Conservation (phyloP, 1,140 invertebrate species). For the Berghia stephanieae region DNA sequence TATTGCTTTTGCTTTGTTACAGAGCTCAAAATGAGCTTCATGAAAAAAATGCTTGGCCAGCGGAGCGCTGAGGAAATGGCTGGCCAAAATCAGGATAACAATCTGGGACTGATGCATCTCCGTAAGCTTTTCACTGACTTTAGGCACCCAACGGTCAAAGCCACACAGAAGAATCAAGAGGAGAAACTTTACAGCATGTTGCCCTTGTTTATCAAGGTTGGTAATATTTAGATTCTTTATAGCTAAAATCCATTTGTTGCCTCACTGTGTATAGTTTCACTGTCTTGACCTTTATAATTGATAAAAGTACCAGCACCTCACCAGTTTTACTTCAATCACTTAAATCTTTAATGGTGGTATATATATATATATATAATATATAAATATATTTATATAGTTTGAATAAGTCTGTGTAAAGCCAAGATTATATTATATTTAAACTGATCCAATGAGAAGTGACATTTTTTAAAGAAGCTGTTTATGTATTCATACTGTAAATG, state of each 20-base stretch:
- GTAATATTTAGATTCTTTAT: background rate
- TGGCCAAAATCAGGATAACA: slow-evolving; percentile 46
- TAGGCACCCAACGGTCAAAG: slow-evolving; percentile 79
- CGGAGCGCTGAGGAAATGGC: slow-evolving; percentile 32
- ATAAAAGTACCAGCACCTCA: no score
- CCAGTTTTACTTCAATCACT: background rate
- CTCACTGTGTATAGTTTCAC: no score
- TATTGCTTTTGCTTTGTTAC: slow-evolving; percentile 12
- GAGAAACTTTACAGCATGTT: slow-evolving; percentile 97
- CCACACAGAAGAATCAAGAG: slow-evolving; percentile 77
- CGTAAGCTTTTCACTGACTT: slow-evolving; percentile 96
- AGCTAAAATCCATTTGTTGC: no score
- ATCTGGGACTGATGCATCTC: slow-evolving; percentile 90
- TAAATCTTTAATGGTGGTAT: background rate
- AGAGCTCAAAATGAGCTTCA: slow-evolving; percentile 46
- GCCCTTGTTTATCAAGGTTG: slow-evolving; percentile 96
- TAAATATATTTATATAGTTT: no score
- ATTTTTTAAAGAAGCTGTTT: no score
- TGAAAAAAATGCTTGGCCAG: slow-evolving; percentile 49
- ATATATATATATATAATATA: no score
- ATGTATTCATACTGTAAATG: no score
- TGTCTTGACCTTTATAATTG: no score
- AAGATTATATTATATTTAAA: no score
- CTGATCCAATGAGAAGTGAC: no score
- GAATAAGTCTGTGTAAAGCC: no score